phyloP scores from a whole-genome alignment of 2,888 invertebrate genomes.

The Agonopterix arenella region DNA sequence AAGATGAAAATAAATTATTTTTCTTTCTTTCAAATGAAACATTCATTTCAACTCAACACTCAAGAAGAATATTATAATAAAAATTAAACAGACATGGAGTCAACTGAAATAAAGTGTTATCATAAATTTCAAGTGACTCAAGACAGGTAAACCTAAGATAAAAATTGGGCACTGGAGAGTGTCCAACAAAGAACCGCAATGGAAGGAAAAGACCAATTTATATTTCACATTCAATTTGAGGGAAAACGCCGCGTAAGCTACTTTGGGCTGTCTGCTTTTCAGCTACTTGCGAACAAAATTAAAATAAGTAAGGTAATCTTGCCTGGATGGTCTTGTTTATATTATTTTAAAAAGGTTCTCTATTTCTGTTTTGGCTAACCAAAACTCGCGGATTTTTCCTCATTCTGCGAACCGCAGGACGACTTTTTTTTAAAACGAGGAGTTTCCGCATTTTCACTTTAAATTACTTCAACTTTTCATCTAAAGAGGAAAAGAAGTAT shows the following conservation, averaged over 20 bases:
- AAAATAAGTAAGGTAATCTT: no score
- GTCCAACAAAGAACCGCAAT: slow-evolving; percentile 31
- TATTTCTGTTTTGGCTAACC: no score
- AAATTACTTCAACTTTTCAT: background rate
- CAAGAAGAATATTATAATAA: no score
- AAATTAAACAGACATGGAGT: background rate
- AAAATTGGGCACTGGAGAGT: slow-evolving; percentile 42
- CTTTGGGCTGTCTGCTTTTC: slow-evolving; percentile 20
- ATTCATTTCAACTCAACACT: no score
- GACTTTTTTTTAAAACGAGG: no score
- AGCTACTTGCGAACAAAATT: background rate
- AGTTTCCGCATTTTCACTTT: no score
- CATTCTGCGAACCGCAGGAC: no score
- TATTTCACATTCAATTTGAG: slow-evolving; percentile 48
- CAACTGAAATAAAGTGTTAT: slow-evolving; percentile 21
- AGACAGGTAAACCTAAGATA: slow-evolving; percentile 32
- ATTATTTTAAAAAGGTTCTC: no score
- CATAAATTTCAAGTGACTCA: slow-evolving; percentile 28
- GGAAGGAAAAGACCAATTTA: slow-evolving; percentile 25
- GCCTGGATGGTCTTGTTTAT: no score
- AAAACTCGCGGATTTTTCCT: no score
- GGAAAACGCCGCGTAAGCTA: slow-evolving; percentile 31
- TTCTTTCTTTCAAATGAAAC: no score
- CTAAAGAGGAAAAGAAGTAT: slow-evolving; percentile 20
- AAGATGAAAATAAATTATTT: no score